Conservation (phyloP, 2,888 invertebrate genomes). For the Boloria euphrosyne region DNA sequence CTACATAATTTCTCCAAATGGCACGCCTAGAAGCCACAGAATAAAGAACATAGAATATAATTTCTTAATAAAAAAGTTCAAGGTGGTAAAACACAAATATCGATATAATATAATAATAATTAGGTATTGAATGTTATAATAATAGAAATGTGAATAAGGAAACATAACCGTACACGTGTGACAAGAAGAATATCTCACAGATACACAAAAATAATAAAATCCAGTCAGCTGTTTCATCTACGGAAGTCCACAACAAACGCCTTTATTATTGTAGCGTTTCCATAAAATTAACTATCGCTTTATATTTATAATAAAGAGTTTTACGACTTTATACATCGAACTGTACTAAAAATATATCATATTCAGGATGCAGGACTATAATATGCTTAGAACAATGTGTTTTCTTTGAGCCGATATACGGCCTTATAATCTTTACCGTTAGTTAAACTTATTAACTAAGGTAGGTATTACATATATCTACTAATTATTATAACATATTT, state of each 20-base stretch:
- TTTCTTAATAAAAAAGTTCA: no score
- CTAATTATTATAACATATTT: no score
- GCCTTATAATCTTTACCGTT: slow-evolving; percentile 19
- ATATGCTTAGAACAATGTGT: slow-evolving; percentile 60
- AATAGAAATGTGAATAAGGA: no score
- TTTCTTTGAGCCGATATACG: slow-evolving; percentile 52
- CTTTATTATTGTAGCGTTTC: slow-evolving; percentile 70
- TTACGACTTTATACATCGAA: slow-evolving; percentile 75
- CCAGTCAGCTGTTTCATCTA: slow-evolving; percentile 40
- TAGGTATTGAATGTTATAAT: no score
- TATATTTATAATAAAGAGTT: slow-evolving; percentile 76
- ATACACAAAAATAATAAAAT: slow-evolving; percentile 5
- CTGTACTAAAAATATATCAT: slow-evolving; percentile 56
- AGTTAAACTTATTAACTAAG: neutral
- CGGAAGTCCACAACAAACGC: slow-evolving; percentile 63
- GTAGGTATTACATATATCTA: no score
- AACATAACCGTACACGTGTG: neutral
- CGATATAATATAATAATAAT: no score
- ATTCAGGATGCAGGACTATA: slow-evolving; percentile 66
- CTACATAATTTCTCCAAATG: no score
- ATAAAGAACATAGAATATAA: no score
- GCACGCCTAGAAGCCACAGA: no score
- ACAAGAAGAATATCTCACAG: slow-evolving; percentile 5
- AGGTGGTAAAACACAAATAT: no score
- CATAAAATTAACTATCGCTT: slow-evolving; percentile 68